phyloP scores from a whole-genome alignment of 2,113 vertebrate species.

The Falco punctatus region DNA sequence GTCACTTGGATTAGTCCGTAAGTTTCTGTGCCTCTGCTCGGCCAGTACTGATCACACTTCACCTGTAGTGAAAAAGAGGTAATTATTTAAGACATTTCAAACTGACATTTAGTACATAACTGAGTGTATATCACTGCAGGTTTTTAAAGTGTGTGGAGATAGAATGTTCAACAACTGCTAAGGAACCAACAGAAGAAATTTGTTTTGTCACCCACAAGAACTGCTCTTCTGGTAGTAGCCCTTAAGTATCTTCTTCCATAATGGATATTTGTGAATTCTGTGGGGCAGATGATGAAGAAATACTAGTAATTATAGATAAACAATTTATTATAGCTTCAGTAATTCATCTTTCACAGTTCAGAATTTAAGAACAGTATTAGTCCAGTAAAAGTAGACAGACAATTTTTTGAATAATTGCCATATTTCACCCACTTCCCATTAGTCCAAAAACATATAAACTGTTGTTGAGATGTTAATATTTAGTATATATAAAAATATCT shows the following conservation, averaged over 20 bases:
- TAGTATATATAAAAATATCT: constrained; percentile 10
- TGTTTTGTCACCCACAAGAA: neutral
- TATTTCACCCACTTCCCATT: constrained; percentile 9
- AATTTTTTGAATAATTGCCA: neutral
- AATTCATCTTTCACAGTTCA: neutral
- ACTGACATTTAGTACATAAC: neutral
- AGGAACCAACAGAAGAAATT: neutral
- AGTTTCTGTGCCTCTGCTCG: constrained; percentile 94
- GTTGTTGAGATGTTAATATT: constrained; percentile 29
- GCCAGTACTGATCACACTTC: constrained; percentile 99
- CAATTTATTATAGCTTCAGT: neutral
- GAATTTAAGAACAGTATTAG: neutral
- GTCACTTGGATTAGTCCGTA: constrained; percentile 96
- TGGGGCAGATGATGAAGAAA: neutral
- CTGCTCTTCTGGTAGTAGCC: neutral
- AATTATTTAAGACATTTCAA: constrained; percentile 1
- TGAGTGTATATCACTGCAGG: neutral
- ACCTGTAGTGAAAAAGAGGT: constrained; percentile 80
- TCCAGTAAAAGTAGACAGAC: neutral
- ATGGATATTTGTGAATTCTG: neutral
- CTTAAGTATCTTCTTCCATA: neutral
- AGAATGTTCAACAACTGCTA: neutral
- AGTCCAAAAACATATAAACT: constrained; percentile 5
- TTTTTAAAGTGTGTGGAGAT: neutral
- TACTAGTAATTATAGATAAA: neutral